These are phyloP conservation scores for Neuroscelio doddi DNA, from an alignment of 2,888 invertebrate species.

Conservation along the genomic window DNA sequence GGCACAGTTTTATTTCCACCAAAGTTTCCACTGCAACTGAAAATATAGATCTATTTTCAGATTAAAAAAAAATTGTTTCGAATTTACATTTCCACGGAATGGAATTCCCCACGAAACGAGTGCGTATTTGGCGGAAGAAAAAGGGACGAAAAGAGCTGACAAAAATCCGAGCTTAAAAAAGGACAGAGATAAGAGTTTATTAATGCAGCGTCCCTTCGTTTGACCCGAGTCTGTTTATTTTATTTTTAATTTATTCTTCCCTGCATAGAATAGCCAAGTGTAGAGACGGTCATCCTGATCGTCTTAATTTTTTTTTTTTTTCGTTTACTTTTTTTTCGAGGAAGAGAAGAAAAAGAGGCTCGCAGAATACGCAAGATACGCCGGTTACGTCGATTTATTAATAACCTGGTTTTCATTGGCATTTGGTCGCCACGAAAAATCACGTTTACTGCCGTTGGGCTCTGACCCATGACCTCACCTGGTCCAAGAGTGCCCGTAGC, in stretches of 20 bases:
- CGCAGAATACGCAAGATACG: conserved; percentile 21
- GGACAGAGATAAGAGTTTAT: conserved; percentile 42
- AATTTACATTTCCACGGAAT: too few species aligned
- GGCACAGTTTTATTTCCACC: background rate
- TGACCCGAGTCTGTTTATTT: conserved; percentile 56
- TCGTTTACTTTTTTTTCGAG: background rate
- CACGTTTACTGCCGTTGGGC: conserved; percentile 51
- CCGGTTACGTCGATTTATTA: conserved; percentile 61
- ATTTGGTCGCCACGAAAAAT: conserved; percentile 55
- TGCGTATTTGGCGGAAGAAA: too few species aligned
- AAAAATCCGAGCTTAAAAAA: background rate
- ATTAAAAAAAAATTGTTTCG: too few species aligned
- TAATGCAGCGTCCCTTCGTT: conserved; percentile 51
- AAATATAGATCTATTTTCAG: too few species aligned
- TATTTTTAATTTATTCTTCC: conserved; percentile 58
- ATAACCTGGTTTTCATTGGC: conserved; percentile 64
- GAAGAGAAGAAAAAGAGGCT: conserved; percentile 25
- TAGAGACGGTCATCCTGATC: conserved; percentile 1
- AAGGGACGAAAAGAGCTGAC: too few species aligned
- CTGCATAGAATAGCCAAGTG: conserved; percentile 5
- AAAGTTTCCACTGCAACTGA: background rate
- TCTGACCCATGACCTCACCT: conserved; percentile 54
- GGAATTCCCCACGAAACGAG: too few species aligned
- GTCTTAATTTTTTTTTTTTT: conserved; percentile 5
- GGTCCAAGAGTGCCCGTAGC: conserved; percentile 54